Evolutionary conservation across 2,888 invertebrate species (phyloP).

Genomic region (Drosophila formosana): DNA sequence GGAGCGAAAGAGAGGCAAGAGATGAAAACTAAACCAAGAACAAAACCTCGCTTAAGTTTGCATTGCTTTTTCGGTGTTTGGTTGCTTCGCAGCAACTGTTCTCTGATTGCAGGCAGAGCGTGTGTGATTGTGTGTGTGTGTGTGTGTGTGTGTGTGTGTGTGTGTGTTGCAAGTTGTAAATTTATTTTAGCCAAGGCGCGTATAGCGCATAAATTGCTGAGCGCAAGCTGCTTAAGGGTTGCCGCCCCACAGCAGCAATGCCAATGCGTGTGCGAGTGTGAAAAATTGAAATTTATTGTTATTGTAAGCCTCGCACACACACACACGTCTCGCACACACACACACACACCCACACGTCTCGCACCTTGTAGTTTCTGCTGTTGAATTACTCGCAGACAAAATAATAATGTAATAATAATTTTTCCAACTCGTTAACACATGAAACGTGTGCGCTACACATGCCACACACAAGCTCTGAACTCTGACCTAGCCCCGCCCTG

Average conservation of each 20-base stretch:
- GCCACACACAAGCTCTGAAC: constrained; percentile 32
- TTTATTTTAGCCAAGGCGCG: constrained; percentile 79
- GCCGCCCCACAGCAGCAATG: constrained; percentile 38
- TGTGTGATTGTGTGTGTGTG: constrained; percentile 28
- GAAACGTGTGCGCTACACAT: constrained; percentile 56
- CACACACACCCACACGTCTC: constrained; percentile 23
- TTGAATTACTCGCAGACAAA: constrained; percentile 73
- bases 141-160: constrained; percentile 32
- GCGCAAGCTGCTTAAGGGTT: constrained; percentile 70
- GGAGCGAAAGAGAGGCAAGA: background rate
- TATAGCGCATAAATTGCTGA: constrained; percentile 74
- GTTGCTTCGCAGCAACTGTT: constrained; percentile 14
- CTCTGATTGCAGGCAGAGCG: constrained; percentile 34
- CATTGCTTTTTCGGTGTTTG: background rate
- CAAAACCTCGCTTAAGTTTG: constrained; percentile 36
- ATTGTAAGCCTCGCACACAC: constrained; percentile 66
- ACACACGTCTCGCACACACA: constrained; percentile 18
- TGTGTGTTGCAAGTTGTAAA: constrained; percentile 67
- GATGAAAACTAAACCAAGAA: constrained; percentile 2
- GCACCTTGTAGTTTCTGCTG: constrained; percentile 37
- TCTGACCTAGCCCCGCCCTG: background rate
- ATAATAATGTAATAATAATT: constrained; percentile 82
- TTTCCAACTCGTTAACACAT: constrained; percentile 82
- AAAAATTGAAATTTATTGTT: constrained; percentile 79
- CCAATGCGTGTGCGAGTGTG: constrained; percentile 51